Evolutionary conservation across 2,113 vertebrate genomes (phyloP).

Genomic region (Caranx ignobilis): DNA sequence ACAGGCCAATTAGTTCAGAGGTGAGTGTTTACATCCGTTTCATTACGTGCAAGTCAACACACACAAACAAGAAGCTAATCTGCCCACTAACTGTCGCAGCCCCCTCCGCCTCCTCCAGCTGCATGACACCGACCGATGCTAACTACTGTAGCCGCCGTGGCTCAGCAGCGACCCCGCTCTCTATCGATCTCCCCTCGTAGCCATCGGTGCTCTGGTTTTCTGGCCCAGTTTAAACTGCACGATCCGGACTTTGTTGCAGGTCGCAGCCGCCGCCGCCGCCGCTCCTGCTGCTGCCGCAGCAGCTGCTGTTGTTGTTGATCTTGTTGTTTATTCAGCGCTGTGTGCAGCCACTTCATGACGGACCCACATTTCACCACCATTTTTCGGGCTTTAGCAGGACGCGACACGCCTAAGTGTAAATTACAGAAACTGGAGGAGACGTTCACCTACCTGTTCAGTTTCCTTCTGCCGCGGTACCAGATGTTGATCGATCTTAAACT

Average conservation of each 20-base stretch:
- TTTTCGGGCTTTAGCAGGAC: constrained; percentile 44
- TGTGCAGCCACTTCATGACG: constrained; percentile 64
- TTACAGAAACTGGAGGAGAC: fast-evolving
- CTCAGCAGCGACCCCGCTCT: constrained; percentile 10
- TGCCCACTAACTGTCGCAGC: constrained; percentile 31
- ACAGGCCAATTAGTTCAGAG: not conserved
- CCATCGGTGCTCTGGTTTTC: not conserved
- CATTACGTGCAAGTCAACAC: not conserved
- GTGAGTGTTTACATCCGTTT: not conserved
- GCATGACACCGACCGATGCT: constrained; percentile 49
- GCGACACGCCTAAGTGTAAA: not conserved
- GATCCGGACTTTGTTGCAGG: not conserved
- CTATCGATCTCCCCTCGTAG: not conserved
- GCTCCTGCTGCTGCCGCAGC: constrained; percentile 6
- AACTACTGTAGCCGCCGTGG: constrained; percentile 46
- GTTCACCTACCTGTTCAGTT: constrained; percentile 68
- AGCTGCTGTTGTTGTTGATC: constrained; percentile 50
- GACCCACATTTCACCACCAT: constrained; percentile 67
- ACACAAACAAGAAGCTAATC: not conserved
- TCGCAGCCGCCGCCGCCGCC: not conserved
- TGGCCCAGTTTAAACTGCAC: not conserved
- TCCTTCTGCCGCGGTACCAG: constrained; percentile 58
- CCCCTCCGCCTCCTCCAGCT: not conserved
- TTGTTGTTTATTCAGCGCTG: constrained; percentile 61
- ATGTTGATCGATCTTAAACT: constrained; percentile 49